Evolutionary conservation across 2,888 invertebrate genomes (phyloP).

Genomic region (Clanis bilineata): DNA sequence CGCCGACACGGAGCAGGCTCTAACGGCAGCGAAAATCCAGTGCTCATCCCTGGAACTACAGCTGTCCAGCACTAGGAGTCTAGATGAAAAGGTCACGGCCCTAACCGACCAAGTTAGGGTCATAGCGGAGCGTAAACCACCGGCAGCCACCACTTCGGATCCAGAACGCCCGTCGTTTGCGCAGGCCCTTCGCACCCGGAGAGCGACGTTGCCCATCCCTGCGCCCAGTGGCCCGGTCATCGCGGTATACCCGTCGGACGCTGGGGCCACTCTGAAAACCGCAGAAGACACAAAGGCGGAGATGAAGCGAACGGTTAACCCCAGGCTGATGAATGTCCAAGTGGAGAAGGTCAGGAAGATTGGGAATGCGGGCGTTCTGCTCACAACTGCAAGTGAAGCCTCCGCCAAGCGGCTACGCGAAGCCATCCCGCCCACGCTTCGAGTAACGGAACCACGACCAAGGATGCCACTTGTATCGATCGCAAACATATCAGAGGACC

Average conservation of each 20-base stretch:
- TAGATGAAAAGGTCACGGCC: too few relatives aligned
- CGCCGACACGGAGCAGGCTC: not conserved
- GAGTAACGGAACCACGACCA: constrained; percentile 10
- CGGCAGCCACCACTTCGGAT: too few relatives aligned
- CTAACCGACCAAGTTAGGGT: too few relatives aligned
- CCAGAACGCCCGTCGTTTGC: too few relatives aligned
- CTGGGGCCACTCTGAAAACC: not conserved
- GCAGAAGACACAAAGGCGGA: constrained; percentile 14
- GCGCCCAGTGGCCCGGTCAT: not conserved
- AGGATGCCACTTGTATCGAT: constrained; percentile 7
- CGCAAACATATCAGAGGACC: not conserved
- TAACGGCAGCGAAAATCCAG: not conserved
- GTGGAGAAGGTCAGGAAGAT: constrained; percentile 15
- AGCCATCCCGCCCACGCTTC: constrained; percentile 18
- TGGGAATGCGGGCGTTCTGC: not conserved
- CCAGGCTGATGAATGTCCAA: constrained; percentile 17
- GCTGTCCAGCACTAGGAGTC: too few relatives aligned
- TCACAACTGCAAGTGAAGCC: constrained; percentile 3
- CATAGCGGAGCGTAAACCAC: too few relatives aligned
- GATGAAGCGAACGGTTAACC: not conserved
- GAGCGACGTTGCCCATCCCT: not conserved
- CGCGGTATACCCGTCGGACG: not conserved
- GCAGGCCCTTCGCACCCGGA: not conserved
- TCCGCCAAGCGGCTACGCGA: constrained; percentile 1
- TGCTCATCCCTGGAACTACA: not conserved